Percentiles rank a stretch among this genome's conserved stretches.
Conservation (phyloP, 2,113 vertebrate species). For the Acinonyx jubatus region DNA sequence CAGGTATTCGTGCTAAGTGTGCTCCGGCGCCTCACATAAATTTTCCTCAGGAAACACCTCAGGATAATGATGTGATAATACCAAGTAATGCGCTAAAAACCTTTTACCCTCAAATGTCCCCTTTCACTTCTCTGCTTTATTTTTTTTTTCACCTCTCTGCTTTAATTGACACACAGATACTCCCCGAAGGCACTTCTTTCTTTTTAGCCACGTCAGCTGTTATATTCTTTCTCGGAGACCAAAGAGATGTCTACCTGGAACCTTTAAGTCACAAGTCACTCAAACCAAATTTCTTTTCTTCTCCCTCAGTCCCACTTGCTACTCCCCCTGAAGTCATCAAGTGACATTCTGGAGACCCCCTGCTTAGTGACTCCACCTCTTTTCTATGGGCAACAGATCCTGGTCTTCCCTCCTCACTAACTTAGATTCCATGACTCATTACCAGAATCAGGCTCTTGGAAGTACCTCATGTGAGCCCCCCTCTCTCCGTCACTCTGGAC, state of each 20-base stretch:
- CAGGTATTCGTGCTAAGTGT: not conserved
- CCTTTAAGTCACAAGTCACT: not conserved
- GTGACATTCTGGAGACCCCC: not conserved
- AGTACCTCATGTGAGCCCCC: not conserved
- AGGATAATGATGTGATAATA: not conserved
- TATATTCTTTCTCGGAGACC: not conserved
- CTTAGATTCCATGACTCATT: not conserved
- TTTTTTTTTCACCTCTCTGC: not conserved
- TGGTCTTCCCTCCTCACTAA: not conserved
- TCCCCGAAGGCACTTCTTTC: not conserved
- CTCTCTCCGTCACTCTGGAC: not conserved
- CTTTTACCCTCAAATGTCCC: not conserved
- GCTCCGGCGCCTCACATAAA: not conserved
- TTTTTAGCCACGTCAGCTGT: not conserved
- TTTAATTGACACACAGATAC: not conserved
- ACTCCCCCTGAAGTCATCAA: not conserved
- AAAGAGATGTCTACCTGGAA: not conserved
- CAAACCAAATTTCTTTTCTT: not conserved
- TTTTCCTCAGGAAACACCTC: not conserved
- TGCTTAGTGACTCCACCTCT: not conserved
- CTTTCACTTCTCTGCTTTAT: not conserved
- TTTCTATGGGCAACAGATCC: not conserved
- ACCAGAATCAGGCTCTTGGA: not conserved
- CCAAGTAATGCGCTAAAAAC: not conserved
- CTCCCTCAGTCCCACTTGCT: not conserved